Conservation (phyloP, 2,797 vertebrate species). For the Centroberyx gerrardi region DNA sequence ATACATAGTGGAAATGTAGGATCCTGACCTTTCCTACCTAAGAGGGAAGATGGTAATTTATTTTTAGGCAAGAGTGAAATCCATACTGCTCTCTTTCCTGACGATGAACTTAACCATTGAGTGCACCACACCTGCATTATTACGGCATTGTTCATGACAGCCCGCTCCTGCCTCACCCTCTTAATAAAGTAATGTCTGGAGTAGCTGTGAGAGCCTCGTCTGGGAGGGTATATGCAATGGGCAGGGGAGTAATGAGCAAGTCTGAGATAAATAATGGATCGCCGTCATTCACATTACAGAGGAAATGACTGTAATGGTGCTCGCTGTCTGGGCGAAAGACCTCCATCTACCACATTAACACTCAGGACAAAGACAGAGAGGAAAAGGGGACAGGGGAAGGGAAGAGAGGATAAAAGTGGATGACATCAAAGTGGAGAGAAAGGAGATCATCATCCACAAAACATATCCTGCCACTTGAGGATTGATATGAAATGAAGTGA, state of each 20-base stretch:
- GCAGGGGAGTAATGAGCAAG: slow-evolving; percentile 81
- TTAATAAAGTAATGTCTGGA: slow-evolving; percentile 82
- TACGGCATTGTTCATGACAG: slow-evolving; percentile 61
- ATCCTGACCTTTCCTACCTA: slow-evolving; percentile 49
- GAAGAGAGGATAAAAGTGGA: slow-evolving; percentile 66
- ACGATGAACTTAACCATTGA: slow-evolving; percentile 59
- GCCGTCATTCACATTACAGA: slow-evolving; percentile 86
- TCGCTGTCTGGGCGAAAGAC: slow-evolving; percentile 81
- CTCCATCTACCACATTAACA: slow-evolving; percentile 86
- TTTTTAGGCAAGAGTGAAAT: slow-evolving; percentile 28
- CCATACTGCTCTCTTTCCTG: slow-evolving; percentile 30
- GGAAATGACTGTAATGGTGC: slow-evolving; percentile 89
- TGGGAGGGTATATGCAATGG: slow-evolving; percentile 73
- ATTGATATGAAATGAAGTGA: slow-evolving; percentile 61
- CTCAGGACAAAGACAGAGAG: slow-evolving; percentile 78
- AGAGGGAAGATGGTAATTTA: slow-evolving; percentile 49
- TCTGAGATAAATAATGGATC: slow-evolving; percentile 88
- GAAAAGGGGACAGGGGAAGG: slow-evolving; percentile 62
- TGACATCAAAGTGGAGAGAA: slow-evolving; percentile 59
- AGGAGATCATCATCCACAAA: slow-evolving; percentile 64
- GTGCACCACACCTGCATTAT: slow-evolving; percentile 67
- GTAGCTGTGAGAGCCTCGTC: slow-evolving; percentile 78
- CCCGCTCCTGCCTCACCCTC: slow-evolving; percentile 68
- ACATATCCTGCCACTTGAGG: slow-evolving; percentile 65
- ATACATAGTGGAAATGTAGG: slow-evolving; percentile 10